Percentiles rank a stretch among this genome's conserved stretches.
Evolutionary conservation across 2,113 vertebrate species (phyloP).

Genomic region (Redunca redunca): DNA sequence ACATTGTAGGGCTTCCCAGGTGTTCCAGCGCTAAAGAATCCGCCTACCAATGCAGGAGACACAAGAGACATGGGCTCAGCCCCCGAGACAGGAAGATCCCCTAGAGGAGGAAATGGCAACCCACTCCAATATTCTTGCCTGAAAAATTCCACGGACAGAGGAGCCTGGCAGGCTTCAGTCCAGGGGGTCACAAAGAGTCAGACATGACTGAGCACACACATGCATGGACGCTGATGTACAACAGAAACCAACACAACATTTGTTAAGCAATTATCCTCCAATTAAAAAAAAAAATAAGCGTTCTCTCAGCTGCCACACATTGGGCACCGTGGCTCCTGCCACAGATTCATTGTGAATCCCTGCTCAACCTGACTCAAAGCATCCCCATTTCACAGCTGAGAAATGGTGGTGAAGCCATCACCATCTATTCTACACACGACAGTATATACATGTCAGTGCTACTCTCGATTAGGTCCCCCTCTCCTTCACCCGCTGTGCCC

Average conservation of each 20-base stretch:
- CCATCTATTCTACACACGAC: neutral
- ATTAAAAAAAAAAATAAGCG: neutral
- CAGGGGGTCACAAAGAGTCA: neutral
- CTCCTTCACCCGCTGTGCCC: neutral
- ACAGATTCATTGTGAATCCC: neutral
- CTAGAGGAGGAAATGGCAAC: neutral
- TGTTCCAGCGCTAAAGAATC: neutral
- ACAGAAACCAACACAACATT: neutral
- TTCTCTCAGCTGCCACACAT: neutral
- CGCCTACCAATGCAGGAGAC: rapidly evolving
- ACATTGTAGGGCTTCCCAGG: neutral
- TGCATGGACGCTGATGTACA: neutral
- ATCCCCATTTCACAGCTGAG: neutral
- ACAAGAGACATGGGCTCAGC: neutral
- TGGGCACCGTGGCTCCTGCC: rapidly evolving
- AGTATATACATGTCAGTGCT: neutral
- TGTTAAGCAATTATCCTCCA: neutral
- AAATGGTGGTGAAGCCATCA: neutral
- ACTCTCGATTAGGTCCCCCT: neutral
- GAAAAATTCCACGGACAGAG: neutral
- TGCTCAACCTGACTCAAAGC: neutral
- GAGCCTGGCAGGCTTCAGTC: neutral
- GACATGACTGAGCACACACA: neutral
- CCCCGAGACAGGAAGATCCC: neutral
- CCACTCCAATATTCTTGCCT: neutral